Conservation (phyloP, 2,113 vertebrate genomes). For the Catharus fuscescens region DNA sequence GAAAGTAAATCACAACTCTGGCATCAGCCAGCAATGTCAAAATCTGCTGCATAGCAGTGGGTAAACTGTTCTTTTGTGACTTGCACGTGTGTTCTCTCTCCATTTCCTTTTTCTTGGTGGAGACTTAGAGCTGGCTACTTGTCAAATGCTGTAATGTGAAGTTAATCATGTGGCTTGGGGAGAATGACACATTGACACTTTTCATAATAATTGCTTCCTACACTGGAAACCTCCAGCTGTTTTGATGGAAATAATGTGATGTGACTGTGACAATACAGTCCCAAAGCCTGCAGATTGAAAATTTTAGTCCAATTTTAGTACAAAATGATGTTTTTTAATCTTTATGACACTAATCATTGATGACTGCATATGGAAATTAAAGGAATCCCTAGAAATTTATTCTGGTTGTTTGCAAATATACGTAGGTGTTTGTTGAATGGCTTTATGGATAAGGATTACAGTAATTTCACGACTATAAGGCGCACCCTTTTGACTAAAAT, state of each 20-base stretch:
- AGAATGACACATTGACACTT: conserved; percentile 37
- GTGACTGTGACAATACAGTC: conserved; percentile 22
- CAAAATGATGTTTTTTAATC: neutral
- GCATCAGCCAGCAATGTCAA: neutral
- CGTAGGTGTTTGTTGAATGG: neutral
- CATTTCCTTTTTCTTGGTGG: neutral
- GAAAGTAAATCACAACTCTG: neutral
- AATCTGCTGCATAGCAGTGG: neutral
- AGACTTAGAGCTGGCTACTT: neutral
- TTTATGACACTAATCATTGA: neutral
- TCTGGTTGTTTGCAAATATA: neutral
- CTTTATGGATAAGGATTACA: neutral
- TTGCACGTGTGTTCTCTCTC: neutral
- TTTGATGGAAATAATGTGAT: conserved; percentile 38
- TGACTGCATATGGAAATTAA: neutral
- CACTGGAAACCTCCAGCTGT: conserved; percentile 51
- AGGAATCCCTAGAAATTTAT: neutral
- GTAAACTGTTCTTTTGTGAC: neutral
- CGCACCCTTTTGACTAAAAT: no score
- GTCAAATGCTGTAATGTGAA: conserved; percentile 20
- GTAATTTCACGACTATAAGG: no score
- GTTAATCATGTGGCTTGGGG: conserved; percentile 11
- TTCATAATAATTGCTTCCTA: conserved; percentile 56
- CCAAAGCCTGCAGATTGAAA: neutral
- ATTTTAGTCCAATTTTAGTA: neutral